phyloP scores from a whole-genome alignment of 35 echinoderm and acorn worm genomes.

The Diadema setosum region DNA sequence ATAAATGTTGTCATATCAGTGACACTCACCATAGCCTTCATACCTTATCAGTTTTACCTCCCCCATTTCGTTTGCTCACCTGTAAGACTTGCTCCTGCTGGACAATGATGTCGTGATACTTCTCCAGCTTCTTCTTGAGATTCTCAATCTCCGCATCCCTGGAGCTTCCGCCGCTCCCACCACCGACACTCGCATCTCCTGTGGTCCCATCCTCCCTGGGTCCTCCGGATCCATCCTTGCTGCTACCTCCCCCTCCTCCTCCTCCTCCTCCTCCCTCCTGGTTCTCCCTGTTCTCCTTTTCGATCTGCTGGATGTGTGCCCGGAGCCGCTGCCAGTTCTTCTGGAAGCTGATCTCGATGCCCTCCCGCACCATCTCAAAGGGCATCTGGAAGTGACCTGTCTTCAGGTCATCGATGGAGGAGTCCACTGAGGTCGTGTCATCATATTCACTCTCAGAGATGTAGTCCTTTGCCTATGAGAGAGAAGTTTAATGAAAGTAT shows the following conservation, averaged over 20 bases:
- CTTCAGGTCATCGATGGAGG: conserved; percentile 77
- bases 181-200: not conserved
- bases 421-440: conserved; percentile 69
- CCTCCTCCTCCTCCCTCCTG: not conserved
- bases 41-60: not conserved
- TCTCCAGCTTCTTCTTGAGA: conserved; percentile 67
- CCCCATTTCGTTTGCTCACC: conserved; percentile 43
- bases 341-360: conserved; percentile 80
- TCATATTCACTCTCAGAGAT: conserved; percentile 51
- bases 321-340: conserved; percentile 83
- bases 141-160: conserved; percentile 52
- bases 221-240: not conserved
- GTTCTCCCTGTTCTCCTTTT: conserved; percentile 71
- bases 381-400: conserved; percentile 99
- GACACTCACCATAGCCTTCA: not conserved
- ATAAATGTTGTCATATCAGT: not conserved
- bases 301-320: conserved; percentile 91
- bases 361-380: conserved; percentile 95
- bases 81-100: conserved; percentile 95
- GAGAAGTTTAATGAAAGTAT: no score
- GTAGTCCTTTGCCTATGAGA: not conserved
- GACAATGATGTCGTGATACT: conserved; percentile 82
- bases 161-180: not conserved
- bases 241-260: not conserved
- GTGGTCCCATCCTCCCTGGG: not conserved